Percentiles rank a stretch among this genome's conserved stretches.
These are phyloP conservation scores for Arion vulgaris DNA, from an alignment of 1,140 invertebrate species.

Conservation along the genomic window DNA sequence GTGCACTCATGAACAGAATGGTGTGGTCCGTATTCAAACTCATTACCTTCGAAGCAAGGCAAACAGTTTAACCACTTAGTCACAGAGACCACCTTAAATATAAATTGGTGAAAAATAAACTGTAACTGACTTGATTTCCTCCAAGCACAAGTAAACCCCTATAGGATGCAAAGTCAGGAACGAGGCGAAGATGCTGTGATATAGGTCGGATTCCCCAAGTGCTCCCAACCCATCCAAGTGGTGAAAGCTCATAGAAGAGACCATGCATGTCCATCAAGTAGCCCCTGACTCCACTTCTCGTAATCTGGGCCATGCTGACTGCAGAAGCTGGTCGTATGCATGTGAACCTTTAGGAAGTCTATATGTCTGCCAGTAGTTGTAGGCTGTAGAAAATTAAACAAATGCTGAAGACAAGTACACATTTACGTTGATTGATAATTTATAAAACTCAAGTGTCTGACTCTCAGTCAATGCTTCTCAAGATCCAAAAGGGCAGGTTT, in stretches of 20 bases:
- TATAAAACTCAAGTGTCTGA: too few species aligned
- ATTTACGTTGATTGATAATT: too few species aligned
- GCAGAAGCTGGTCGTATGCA: slow-evolving; percentile 49
- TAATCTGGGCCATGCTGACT: slow-evolving; percentile 51
- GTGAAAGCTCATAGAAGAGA: slow-evolving; percentile 51
- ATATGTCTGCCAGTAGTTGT: slow-evolving; percentile 50
- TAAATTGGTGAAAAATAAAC: background rate
- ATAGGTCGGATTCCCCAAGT: slow-evolving; percentile 47
- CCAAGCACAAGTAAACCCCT: slow-evolving; percentile 47
- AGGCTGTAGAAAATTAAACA: slow-evolving; percentile 6
- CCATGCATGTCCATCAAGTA: slow-evolving; percentile 52
- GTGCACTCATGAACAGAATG: too few species aligned
- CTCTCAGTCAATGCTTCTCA: too few species aligned
- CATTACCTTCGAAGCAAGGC: too few species aligned
- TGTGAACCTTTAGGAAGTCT: slow-evolving; percentile 51
- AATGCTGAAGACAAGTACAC: background rate
- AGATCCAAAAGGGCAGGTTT: too few species aligned
- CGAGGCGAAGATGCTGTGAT: slow-evolving; percentile 45
- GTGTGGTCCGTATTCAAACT: too few species aligned
- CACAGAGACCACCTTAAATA: too few species aligned
- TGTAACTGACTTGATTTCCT: slow-evolving; percentile 42
- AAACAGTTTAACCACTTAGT: too few species aligned
- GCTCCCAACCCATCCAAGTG: slow-evolving; percentile 43
- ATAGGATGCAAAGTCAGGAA: slow-evolving; percentile 49
- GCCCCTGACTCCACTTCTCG: slow-evolving; percentile 48